Base-by-base conservation (phyloP, 2,113 vertebrate species). In the Siphamia tubifer region DNA sequence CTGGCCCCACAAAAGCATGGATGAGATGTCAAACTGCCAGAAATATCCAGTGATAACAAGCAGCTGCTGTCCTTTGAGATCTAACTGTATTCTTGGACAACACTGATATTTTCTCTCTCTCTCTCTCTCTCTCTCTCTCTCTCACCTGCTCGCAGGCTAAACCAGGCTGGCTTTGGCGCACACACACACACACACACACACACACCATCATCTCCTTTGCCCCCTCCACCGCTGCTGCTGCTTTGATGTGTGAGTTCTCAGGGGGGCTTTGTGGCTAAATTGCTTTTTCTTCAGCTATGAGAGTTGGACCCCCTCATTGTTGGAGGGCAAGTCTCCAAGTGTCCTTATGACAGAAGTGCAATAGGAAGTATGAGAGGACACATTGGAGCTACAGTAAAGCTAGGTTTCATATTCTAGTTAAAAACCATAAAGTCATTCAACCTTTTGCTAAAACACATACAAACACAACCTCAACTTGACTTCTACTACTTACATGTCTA, bases 1-100 rank as follows among this genome's bases (percentile, higher is more conserved):
- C 38, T 17, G 24, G 28, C 20, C 68, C 61, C 68, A 12, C 68
- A 12, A 27, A 49, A 53, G 64, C 56, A 11, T 0, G 13, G 83
- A 60, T 21, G 49, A 74, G 66, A 65, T 9, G 56, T 82, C 80
- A 83, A 57, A 55, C 63, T 74, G 75, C 64, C 85, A 82, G 77
- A 70, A 79, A 81, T 65, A 58, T 68, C 69, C 57, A 40, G 68
- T 54, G 82, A 88, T 86, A 88, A 90, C 82, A 81, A 85, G 88
- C 76, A 69, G 80, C 71, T 58, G 70, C 74, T 43, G 71, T 79
- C 81, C 67, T 76, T 4, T 21, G 82, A 80, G 75, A 74, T 54
- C 25, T 44, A 6, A 4, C 67, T 42, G 31, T 39, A 51, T 58
- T 74, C 62, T 66, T 75, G 54, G 69, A 79, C 68, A 30, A 45